Evolutionary conservation across 2,113 vertebrate genomes (phyloP).

Genomic region (Lota lota): DNA sequence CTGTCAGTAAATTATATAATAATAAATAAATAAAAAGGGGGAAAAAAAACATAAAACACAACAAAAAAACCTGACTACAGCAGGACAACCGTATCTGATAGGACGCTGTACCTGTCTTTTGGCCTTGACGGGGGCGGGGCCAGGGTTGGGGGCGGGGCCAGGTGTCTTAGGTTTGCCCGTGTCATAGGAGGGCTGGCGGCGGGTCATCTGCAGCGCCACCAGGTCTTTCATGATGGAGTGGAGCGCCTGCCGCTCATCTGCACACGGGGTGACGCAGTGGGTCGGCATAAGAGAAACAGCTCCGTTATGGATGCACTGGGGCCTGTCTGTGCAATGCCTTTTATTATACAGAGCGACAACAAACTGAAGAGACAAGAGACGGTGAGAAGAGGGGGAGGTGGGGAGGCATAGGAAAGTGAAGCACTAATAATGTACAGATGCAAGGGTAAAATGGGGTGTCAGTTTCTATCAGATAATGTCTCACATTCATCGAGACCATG

Average conservation of each 20-base stretch:
- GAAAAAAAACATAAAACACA: not conserved
- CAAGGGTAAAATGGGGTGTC: no score
- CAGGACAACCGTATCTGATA: no score
- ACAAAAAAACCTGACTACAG: not conserved
- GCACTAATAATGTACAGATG: no score
- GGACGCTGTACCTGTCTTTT: slow-evolving; percentile 80
- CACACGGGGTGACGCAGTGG: not conserved
- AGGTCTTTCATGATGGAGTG: slow-evolving; percentile 99
- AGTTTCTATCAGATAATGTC: no score
- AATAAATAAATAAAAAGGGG: not conserved
- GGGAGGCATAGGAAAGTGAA: no score
- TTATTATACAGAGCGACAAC: no score
- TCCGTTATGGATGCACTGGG: not conserved
- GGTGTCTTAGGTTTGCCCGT: slow-evolving; percentile 81
- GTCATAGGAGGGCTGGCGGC: slow-evolving; percentile 83
- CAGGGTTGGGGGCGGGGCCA: slow-evolving; percentile 15
- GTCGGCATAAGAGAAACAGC: slow-evolving; percentile 11
- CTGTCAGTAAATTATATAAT: not conserved
- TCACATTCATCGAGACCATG: no score
- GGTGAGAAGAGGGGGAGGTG: no score
- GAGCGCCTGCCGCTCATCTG: slow-evolving; percentile 94
- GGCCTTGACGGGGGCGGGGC: slow-evolving; percentile 51
- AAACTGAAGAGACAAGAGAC: no score
- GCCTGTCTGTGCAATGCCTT: not conserved
- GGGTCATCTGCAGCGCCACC: slow-evolving; percentile 92